Base-by-base conservation (phyloP, 2,797 vertebrate species). In the Oreonectes daqikongensis region DNA sequence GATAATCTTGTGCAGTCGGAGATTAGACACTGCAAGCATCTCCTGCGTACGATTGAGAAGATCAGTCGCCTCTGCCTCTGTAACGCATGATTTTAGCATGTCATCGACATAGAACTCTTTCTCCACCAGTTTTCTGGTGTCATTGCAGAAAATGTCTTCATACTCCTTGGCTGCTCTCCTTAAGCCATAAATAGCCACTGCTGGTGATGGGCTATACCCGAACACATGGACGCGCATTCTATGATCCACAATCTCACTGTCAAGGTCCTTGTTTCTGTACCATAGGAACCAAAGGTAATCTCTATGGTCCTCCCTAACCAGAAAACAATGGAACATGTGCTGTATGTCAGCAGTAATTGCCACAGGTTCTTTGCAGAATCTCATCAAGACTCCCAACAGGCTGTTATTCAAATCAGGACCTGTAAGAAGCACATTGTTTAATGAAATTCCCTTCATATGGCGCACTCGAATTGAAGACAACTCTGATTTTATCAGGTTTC, bases 361-460 rank as follows among this genome's bases (percentile, higher is more conserved):
- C 64, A 67, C 24, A 28, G 42, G 9, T 14, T 7, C 40, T 66
- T 66, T 66, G 48, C 64, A 0, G 17, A 48, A 67, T 67, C 24
- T 67, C 42, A 67, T 67, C 42, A 67, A 42, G 42, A 67, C 64
- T 12, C 59, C 1, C 64, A 52, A 0, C 6, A 35, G 6, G 14
- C 71, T 52, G n/a, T 64, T 78, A 40, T 78, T 70, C 15, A 71
- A 50, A n/a, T n/a, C 57, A n/a, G 75, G 75, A 12, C 67, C 67
- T 35, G 53, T 77, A 4, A 77, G 30, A 14, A 71, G 67, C 20
- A 77, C 18, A 18, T 42, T 18, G 28, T 70, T 77, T 5, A 78
- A 11, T 20, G 59, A 71, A 57, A 70, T 6, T 6, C 67, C 66
- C 8, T n/a, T 52, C 8, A 8, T 28, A 15, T 11, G 46, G 42